phyloP scores from a whole-genome alignment of 2,113 vertebrate genomes.

The Chamaetylas fuelleborni region DNA sequence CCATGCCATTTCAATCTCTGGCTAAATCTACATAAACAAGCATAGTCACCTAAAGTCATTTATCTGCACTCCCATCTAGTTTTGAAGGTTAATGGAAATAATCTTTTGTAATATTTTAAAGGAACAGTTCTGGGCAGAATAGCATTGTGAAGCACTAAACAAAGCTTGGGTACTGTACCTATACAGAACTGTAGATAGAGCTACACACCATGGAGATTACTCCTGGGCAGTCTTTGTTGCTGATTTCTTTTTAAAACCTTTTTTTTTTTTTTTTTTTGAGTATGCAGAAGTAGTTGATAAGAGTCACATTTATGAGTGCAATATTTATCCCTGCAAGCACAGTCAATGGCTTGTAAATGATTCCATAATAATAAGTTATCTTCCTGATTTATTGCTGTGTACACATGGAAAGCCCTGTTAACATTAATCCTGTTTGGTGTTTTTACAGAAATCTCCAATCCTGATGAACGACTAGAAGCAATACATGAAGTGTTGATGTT shows the following conservation, averaged over 20 bases:
- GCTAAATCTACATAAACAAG: neutral
- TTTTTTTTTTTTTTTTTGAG: neutral
- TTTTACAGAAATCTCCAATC: constrained; percentile 83
- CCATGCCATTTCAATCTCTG: neutral
- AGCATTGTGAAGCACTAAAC: neutral
- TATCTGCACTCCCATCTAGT: neutral
- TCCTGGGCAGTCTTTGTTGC: neutral
- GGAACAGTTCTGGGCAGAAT: neutral
- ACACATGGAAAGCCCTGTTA: neutral
- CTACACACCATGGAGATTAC: neutral
- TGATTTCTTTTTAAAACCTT: neutral
- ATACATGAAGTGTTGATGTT: constrained; percentile 89
- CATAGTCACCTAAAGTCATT: neutral
- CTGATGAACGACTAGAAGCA: constrained; percentile 90
- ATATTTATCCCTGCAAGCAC: neutral
- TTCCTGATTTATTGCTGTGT: constrained; percentile 34
- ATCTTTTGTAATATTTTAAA: neutral
- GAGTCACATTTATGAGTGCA: neutral
- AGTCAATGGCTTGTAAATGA: constrained; percentile 34
- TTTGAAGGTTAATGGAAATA: neutral
- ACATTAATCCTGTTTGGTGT: constrained; percentile 34
- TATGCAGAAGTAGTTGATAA: neutral
- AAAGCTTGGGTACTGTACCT: neutral
- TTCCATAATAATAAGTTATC: neutral
- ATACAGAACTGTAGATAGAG: neutral